Evolutionary conservation across 2,113 vertebrate genomes (phyloP), one percentile per base, ranked within the genome.

Genomic region (Naja naja): DNA sequence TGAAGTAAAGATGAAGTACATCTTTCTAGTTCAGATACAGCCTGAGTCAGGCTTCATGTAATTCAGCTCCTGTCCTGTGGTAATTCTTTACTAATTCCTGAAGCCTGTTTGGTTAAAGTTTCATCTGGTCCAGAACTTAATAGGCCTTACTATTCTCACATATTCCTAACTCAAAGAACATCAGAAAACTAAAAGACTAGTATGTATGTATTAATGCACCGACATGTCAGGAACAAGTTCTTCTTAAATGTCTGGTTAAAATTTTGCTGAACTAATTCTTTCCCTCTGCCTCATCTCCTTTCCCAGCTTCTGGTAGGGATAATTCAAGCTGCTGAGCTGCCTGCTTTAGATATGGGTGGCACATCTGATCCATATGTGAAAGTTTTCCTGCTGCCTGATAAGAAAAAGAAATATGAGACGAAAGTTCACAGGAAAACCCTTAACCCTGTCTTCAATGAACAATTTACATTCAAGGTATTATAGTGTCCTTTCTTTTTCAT

Each of bases 391-490:
- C 97, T 98, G 74, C 98, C 98, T 30, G 98, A 98, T 96, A 98
- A 98, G 92, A 98, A 98, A 97, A 98, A 98, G 96, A 98, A 98
- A 96, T 98, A 98, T 39, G 98, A 98, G 95, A 98, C 98, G 54
- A 98, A 98, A 96, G 98, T 98, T 94, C 98, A 98, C 96, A 97
- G 98, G 93, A 98, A 98, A 95, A 98, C 98, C 9, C 98, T 98
- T 95, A 98, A 98, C 93, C 98, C 98, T 92, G 98, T 98, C 95
- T 98, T 98, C 97, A 98, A 98, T 90, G 98, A 98, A 89, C 98
- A 98, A 93, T 98, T 98, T 95, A 98, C 98, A 92, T 98, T 98
- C 97, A 98, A 98, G 98, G 98, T 98, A 98, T 85, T 94, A 81
- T 27, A 25, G 89, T 23, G n/a, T 90, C 64, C 1, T 16, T 94